Percentiles rank a stretch among this genome's conserved stretches.
Evolutionary conservation across 2,113 vertebrate species (phyloP).

Genomic region (Aegotheles bennettii): DNA sequence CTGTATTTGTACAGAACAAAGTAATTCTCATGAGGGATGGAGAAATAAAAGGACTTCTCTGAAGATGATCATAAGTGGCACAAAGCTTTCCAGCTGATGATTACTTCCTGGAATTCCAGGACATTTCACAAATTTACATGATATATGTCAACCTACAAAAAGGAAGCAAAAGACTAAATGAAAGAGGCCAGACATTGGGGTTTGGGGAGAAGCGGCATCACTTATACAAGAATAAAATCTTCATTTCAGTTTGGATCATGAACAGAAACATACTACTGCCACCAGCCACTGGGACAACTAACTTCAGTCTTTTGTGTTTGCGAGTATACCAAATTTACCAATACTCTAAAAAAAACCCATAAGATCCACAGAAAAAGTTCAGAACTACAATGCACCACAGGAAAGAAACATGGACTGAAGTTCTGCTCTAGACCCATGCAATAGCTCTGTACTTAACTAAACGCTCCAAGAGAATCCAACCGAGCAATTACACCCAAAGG

Average conservation of each 20-base stretch:
- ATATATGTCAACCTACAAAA: not conserved
- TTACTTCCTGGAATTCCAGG: not conserved
- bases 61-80: not conserved
- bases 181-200: not conserved
- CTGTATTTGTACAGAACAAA: not conserved
- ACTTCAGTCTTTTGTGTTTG: not conserved
- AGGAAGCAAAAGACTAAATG: not conserved
- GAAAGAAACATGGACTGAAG: not conserved
- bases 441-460: not conserved
- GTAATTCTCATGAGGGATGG: not conserved
- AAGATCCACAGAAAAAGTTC: not conserved
- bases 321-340: not conserved
- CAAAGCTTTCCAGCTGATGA: not conserved
- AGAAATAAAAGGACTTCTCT: not conserved
- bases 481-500: not conserved
- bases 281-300: not conserved
- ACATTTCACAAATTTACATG: not conserved
- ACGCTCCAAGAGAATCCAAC: not conserved
- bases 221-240: not conserved
- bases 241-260: not conserved
- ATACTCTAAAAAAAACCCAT: not conserved
- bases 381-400: not conserved
- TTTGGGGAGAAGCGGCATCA: not conserved
- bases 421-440: not conserved
- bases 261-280: not conserved